Base-by-base conservation (phyloP, 2,888 invertebrate species). In the Lasiommata megera region DNA sequence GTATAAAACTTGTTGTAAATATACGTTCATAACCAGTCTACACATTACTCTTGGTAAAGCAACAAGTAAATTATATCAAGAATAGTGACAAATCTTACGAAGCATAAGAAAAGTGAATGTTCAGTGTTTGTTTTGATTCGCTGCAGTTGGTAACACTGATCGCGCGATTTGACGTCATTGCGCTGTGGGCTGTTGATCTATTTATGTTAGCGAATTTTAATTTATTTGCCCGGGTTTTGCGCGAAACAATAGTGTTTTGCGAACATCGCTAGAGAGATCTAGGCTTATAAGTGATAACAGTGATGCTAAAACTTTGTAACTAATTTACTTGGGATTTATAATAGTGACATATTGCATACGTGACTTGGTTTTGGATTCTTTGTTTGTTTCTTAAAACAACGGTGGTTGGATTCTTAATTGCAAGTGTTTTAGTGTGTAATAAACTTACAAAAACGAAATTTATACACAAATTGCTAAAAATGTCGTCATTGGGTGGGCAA, bases 401-500 rank as follows among this genome's bases (percentile, higher is more conserved):
- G 23, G 16, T 46, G 9, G 46, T 16, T 31, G 1, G 29, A 46
- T 44, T 29, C 29, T 16, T 5, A 44, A 16, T 9, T 44, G 5
- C 11, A 11, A 44, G 8, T 56, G 41, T n/a, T 28, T 28, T 43
- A 37, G 38, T 12, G 47, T 55, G 41, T 12, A 18, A 18, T 56
- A 52, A 55, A 54, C 43, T 52, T 38, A 28, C n/a, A 54, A 8
- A 31, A 8, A 31, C 16, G 7, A 36, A 44, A 44, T 23, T 29
- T 11, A 11, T 6, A 9, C 34, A 41, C 12, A 16, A 56, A 60
- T 31, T 54, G 36, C 23, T 44, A 14, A 75, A 69, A 62, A 88
- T 86, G 86, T 84, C 88, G 63, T 88, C 88, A 3, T 65, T 87
- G 51, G 87, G 89, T 14, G 79, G 84, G 17, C 90, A 88, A 74